Percentiles rank a stretch among this genome's conserved stretches.
phyloP scores from a whole-genome alignment of 1,140 invertebrate species.

The Papilio polytes region DNA sequence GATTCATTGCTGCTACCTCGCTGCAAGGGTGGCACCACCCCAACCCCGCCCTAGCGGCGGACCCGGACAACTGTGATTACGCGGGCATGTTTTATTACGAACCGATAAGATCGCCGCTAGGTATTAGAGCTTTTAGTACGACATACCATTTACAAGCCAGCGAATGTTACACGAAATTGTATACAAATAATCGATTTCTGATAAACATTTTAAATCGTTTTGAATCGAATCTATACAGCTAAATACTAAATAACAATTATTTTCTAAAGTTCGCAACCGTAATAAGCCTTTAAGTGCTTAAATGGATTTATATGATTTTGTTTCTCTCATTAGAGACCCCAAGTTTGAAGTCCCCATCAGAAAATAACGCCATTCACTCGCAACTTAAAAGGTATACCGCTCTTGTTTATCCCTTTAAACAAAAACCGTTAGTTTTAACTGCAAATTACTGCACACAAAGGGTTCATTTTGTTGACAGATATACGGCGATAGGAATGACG shows the following conservation, averaged over 20 bases:
- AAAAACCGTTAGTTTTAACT: slow-evolving; percentile 9
- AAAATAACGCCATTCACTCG: not conserved
- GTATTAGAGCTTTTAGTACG: slow-evolving; percentile 28
- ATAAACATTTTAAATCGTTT: not conserved
- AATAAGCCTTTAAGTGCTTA: not conserved
- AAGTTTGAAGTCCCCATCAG: not conserved
- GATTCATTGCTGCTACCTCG: not conserved
- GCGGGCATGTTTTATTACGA: slow-evolving; percentile 27
- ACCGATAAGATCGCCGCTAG: slow-evolving; percentile 7
- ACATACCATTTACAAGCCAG: not conserved
- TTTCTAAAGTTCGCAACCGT: not conserved
- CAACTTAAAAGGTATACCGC: not conserved
- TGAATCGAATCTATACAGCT: not conserved
- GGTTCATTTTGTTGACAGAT: slow-evolving; percentile 13
- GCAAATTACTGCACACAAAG: not conserved
- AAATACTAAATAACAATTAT: not conserved
- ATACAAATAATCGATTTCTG: not conserved
- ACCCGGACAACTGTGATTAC: slow-evolving; percentile 32
- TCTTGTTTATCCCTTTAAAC: not conserved
- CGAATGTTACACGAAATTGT: not conserved
- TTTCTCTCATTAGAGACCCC: not conserved
- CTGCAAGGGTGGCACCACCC: not conserved
- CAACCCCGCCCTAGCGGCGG: not conserved
- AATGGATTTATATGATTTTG: not conserved
- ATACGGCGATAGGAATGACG: not conserved